Evolutionary conservation across 2,888 invertebrate genomes (phyloP), one percentile per base, ranked within the genome.

Genomic region (Mamestra brassicae): DNA sequence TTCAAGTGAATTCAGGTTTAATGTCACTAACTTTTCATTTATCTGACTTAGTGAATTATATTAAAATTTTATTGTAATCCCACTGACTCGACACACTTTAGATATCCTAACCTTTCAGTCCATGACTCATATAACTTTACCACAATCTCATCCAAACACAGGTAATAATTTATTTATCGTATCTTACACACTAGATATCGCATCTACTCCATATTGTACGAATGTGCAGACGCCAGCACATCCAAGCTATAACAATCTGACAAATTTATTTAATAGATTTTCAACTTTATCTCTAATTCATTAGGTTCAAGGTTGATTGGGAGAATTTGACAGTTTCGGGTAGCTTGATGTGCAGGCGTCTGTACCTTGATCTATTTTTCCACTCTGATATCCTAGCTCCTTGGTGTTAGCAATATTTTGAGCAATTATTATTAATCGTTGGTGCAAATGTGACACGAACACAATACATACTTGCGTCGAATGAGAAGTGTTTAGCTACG

Each of bases 1-100:
- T 92, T 92, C 92, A 91, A 91, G 92, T 90, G 89, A 86, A 88
- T 69, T 81, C 68, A 86, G 78, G 85, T 80, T 73, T 63, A 88
- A 78, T 75, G 81, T 80, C 81, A 84, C 78, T 84, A 81, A 83
- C 78, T 77, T 84, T 85, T 81, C 85, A 86, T 88, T 86, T 87
- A 88, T 83, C 88, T 90, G 94, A 94, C 94, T 94, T 93, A 93
- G 94, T 91, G 90, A 90, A 90, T 92, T 91, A 92, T 89, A 90
- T 89, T 92, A 87, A 85, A 86, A 87, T 84, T 87, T 85, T 88
- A 89, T 89, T 88, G 84, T 85, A 88, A 87, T 80, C 85, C 88
- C 85, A 85, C 88, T 88, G 89, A 89, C 87, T 90, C 88, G 86
- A 88, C 83, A 89, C 84, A 87, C 84, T 87, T 89, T 85, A 86